phyloP scores from a whole-genome alignment of 2,797 vertebrate species.

The Schizopygopsis pylzovi region DNA sequence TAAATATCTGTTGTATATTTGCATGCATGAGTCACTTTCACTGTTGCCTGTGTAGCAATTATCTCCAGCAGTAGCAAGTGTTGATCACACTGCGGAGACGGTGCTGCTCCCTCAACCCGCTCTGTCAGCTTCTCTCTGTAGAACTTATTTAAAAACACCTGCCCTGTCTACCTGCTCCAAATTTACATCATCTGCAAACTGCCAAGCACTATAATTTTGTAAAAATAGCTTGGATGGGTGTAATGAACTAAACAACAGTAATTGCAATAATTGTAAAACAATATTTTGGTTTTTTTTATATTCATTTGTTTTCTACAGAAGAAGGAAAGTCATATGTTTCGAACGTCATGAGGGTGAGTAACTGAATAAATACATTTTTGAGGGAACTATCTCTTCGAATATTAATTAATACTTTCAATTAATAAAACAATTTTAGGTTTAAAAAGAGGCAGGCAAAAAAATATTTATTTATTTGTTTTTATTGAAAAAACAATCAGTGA shows the following conservation, averaged over 20 bases:
- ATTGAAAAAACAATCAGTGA: slow-evolving; percentile 25
- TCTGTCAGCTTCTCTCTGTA: slow-evolving; percentile 26
- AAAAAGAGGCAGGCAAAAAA: background rate
- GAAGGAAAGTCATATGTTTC: background rate
- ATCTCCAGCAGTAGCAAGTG: slow-evolving; percentile 8
- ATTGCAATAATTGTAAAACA: background rate
- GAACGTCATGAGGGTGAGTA: background rate
- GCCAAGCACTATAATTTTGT: background rate
- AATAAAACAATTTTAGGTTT: background rate
- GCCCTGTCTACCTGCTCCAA: slow-evolving; percentile 32
- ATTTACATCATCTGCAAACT: background rate
- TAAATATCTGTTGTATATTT: slow-evolving; percentile 21
- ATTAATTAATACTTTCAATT: background rate
- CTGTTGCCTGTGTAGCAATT: slow-evolving; percentile 36
- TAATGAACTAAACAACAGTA: background rate
- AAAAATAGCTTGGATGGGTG: no score
- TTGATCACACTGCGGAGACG: slow-evolving; percentile 26
- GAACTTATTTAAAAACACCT: slow-evolving; percentile 44
- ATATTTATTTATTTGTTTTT: background rate
- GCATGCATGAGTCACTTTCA: slow-evolving; percentile 38
- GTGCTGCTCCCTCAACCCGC: slow-evolving; percentile 18
- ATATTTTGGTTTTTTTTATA: no score
- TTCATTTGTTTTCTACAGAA: background rate
- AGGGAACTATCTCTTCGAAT: background rate
- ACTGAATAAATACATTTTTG: background rate